phyloP scores from a whole-genome alignment of 2,888 invertebrate species.

The Meghimatium bilineatum region DNA sequence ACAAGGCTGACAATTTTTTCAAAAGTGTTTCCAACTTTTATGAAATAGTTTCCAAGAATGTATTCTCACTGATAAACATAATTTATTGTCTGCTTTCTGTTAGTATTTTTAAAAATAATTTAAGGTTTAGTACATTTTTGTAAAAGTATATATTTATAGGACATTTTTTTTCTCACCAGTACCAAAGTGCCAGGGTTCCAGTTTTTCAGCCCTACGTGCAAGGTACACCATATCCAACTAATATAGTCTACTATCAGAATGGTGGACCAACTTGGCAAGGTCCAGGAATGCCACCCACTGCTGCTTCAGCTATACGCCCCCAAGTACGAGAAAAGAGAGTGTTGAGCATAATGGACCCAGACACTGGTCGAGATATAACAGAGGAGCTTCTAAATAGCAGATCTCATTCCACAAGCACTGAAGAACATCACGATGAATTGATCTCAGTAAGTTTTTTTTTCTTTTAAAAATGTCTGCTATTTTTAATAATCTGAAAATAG shows the following conservation, averaged over 20 bases:
- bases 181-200: constrained; percentile 30
- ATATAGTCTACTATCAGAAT: constrained; percentile 34
- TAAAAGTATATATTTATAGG: not conserved
- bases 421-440: constrained; percentile 34
- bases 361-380: constrained; percentile 47
- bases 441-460: constrained; percentile 11
- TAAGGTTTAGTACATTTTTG: too few relatives aligned
- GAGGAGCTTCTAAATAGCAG: constrained; percentile 41
- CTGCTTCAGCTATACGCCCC: constrained; percentile 19
- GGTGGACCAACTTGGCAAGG: constrained; percentile 24
- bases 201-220: constrained; percentile 9
- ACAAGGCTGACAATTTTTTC: too few relatives aligned
- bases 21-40: too few relatives aligned
- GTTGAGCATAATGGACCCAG: constrained; percentile 42
- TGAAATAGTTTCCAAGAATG: too few relatives aligned
- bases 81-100: too few relatives aligned
- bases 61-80: too few relatives aligned
- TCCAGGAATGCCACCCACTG: constrained; percentile 13
- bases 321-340: constrained; percentile 43
- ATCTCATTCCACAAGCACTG: constrained; percentile 6
- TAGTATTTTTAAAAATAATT: too few relatives aligned
- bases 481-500: too few relatives aligned
- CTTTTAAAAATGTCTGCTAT: not conserved
- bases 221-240: not conserved
- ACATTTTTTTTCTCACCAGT: constrained; percentile 6